phyloP scores from a whole-genome alignment of 1,140 invertebrate genomes.

The Triops cancriformis region DNA sequence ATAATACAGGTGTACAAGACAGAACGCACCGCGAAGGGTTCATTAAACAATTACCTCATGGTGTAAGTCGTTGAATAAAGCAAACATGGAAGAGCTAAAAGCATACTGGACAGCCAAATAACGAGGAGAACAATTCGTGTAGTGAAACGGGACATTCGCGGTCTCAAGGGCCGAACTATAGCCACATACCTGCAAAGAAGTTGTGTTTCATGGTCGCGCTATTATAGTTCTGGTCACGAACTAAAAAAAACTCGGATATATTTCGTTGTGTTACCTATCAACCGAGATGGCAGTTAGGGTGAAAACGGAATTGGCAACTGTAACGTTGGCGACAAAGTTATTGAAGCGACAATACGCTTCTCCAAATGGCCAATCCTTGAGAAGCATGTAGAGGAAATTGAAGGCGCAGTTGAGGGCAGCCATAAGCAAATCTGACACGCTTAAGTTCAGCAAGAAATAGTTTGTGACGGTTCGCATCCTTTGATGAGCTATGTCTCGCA shows the following conservation, averaged over 20 bases:
- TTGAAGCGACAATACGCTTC: conserved; percentile 71
- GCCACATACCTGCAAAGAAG: conserved; percentile 70
- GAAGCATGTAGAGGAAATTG: conserved; percentile 40
- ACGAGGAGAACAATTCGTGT: conserved; percentile 65
- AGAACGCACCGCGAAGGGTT: no score
- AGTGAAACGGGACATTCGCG: conserved; percentile 66
- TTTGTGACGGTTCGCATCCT: conserved; percentile 47
- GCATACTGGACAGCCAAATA: conserved; percentile 72
- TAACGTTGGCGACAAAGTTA: conserved; percentile 80
- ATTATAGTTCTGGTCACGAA: background rate
- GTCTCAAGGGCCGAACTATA: conserved; percentile 77
- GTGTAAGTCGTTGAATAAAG: conserved; percentile 70
- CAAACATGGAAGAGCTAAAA: conserved; percentile 69
- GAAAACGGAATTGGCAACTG: conserved; percentile 79
- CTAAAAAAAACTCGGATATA: background rate
- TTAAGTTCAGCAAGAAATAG: conserved; percentile 46
- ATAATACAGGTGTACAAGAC: background rate
- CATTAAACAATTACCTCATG: conserved; percentile 48
- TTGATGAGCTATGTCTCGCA: conserved; percentile 40
- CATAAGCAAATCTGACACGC: conserved; percentile 45
- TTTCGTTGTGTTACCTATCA: conserved; percentile 53
- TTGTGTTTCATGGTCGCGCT: conserved; percentile 18
- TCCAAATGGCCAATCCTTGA: conserved; percentile 72
- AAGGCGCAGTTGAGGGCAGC: conserved; percentile 44
- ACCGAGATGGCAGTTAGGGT: conserved; percentile 77